Conservation (phyloP, 2,888 invertebrate genomes). For the Dolomedes plantarius region DNA sequence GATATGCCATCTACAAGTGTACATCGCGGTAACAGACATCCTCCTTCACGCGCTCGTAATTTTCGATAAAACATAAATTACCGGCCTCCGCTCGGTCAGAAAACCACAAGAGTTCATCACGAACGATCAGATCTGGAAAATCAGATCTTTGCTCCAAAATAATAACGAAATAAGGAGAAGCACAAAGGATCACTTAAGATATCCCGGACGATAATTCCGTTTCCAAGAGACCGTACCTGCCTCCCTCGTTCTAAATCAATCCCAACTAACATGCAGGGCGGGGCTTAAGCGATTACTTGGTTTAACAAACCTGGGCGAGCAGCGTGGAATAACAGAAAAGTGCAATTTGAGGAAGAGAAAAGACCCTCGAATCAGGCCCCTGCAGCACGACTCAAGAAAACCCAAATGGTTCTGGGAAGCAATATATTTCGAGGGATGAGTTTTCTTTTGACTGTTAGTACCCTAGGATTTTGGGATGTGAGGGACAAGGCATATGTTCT, state of each 20-base stretch:
- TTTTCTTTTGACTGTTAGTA: background rate
- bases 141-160: background rate
- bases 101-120: background rate
- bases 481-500: conserved; percentile 12
- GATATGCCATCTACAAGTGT: background rate
- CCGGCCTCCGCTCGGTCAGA: background rate
- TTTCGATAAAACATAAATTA: background rate
- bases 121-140: background rate
- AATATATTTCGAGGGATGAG: conserved; percentile 19
- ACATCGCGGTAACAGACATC: background rate
- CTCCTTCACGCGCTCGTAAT: background rate
- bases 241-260: background rate
- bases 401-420: conserved; percentile 21
- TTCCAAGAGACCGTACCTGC: background rate
- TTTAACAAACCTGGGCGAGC: conserved; percentile 5
- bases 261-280: background rate
- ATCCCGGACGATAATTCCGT: background rate
- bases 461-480: background rate
- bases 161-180: background rate
- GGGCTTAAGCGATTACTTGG: background rate
- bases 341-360: conserved; percentile 11
- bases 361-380: background rate
- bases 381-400: background rate
- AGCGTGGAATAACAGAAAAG: background rate
- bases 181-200: background rate